Evolutionary conservation across 92 coral and sea anemone genomes (phyloP).

Genomic region (Porites rus): DNA sequence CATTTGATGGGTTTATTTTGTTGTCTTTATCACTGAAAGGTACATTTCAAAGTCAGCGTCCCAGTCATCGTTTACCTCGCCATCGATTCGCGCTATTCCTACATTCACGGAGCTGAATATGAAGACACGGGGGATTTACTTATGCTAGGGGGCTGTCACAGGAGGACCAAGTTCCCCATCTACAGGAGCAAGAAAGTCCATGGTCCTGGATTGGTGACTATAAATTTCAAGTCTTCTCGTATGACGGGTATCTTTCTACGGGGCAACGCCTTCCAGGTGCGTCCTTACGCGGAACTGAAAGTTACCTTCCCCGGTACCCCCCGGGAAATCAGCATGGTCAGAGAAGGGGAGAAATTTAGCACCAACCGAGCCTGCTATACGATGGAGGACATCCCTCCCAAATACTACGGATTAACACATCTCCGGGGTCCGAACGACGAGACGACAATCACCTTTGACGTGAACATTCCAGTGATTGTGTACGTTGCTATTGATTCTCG

Average conservation of each 20-base stretch:
- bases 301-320: conserved; percentile 54
- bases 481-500: conserved; percentile 92
- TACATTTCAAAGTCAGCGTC: conserved; percentile 68
- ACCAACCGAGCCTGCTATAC: conserved; percentile 80
- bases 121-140: conserved; percentile 68
- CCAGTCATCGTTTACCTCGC: conserved; percentile 85
- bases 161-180: conserved; percentile 60
- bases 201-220: conserved; percentile 78
- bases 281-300: conserved; percentile 78
- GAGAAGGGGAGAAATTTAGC: conserved; percentile 94
- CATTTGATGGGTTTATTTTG: no score
- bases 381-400: conserved; percentile 88
- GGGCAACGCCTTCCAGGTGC: conserved; percentile 68
- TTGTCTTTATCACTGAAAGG: conserved; percentile 6
- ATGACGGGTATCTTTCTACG: conserved; percentile 89
- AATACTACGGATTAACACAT: conserved; percentile 92
- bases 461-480: conserved; percentile 74
- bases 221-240: conserved; percentile 60
- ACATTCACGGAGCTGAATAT: conserved; percentile 79
- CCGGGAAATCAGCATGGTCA: conserved; percentile 81
- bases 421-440: conserved; percentile 72
- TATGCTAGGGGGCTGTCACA: conserved; percentile 85
- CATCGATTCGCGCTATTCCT: conserved; percentile 79
- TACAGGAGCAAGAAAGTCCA: conserved; percentile 73
- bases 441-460: conserved; percentile 47